Base-by-base conservation (phyloP, 2,797 vertebrate genomes). In the Podargus strigoides region DNA sequence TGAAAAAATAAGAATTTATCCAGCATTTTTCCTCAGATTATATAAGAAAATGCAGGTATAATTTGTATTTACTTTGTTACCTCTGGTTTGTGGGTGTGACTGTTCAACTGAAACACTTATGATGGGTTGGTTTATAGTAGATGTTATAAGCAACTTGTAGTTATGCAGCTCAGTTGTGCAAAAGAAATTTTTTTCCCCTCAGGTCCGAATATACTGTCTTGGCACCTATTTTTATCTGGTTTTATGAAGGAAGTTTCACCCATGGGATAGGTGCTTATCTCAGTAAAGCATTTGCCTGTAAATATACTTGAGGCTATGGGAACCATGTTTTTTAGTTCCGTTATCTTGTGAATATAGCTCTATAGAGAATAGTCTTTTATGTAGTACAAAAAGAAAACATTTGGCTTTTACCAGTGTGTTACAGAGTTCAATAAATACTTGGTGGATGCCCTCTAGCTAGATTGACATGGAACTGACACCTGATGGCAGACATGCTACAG, bases 41-140 rank as follows among this genome's bases (percentile, higher is more conserved):
- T 85, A 34, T 89, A 85, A 90, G 90, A 92, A 96, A 86, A 56
- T 39, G 62, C 41, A 94, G 93, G 88, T 97, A 95, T 41, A 20
- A 69, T 64, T 89, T 75, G 13, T 46, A 39, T 66, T 74, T 90
- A 37, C 42, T 77, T 74, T 15, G 8, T 77, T 82, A 55, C 46
- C 9, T 56, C 4, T 53, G 8, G 28, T 47, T 56, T 85, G 26
- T 70, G 41, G 34, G 39, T 46, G 13, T 34, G 30, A 30, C 10
- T 50, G 23, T 55, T 73, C 16, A 52, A 10, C 28, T 44, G 39
- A 64, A 23, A 44, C 13, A 28, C 12, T 73, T 73, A 27, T 5
- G 16, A 23, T 60, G 28, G 44, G 22, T 47, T 80, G 32, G 17
- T 85, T 64, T 76, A 34, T 23, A 49, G 42, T 56, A 81, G n/a